Base-by-base conservation (phyloP, 1,140 invertebrate species). In the Branchinecta lynchi region DNA sequence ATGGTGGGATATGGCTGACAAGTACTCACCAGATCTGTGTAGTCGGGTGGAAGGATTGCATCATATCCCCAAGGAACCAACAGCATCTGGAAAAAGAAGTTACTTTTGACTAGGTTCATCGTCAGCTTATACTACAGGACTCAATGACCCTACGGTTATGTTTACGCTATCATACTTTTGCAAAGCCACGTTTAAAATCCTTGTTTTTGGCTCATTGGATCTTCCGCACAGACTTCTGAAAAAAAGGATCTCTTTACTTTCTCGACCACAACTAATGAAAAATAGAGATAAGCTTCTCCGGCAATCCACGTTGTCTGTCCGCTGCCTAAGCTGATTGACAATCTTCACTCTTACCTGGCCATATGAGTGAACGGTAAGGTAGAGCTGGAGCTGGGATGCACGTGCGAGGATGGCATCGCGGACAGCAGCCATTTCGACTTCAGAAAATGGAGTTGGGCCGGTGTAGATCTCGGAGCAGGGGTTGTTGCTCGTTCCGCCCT, bases 391-490 rank as follows among this genome's bases (percentile, higher is more conserved):
- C 6, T 77, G 73, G 8, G 78, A 72, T n/a, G 75, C 72, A 3
- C 81, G 75, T 0, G 74, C 71, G 20, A 73, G 72, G 0, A 86
- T 72, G 69, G 80, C 84, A n/a, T 82, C 75, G 0, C 79, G 74
- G 32, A 86, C 77, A 0, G 80, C 76, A n/a, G 73, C 74, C 7
- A 82, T 83, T 76, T 89, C 87, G 3, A 77, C 73, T 76, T 89
- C 88, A 7, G 86, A 88, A 74, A 86, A 87, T 0, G 86, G 80
- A 0, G 74, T 70, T 0, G 80, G 76, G 9, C 89, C 88, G 45
- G 82, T 83, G 75, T 84, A 90, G 43, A 81, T 84, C 9, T 82
- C 78, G 43, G 78, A 78, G 66, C 83, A 84, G 3, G 82, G 80
- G 71, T 83, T 76, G 0, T 71, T 76, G 70, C 83, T 86, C 0